Conservation (phyloP, 2,113 vertebrate genomes). For the Scomber colias region DNA sequence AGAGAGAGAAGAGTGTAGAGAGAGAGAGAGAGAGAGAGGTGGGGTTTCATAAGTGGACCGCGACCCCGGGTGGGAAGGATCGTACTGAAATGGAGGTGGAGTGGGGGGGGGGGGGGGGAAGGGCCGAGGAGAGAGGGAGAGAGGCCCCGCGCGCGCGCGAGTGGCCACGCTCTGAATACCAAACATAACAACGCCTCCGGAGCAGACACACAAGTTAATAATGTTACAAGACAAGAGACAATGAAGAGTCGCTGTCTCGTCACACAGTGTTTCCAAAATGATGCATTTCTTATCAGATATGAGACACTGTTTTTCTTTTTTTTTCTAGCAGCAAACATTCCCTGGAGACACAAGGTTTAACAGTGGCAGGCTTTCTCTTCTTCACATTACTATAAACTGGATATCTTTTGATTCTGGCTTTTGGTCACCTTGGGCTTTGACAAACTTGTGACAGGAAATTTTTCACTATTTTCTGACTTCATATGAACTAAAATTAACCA, state of each 20-base stretch:
- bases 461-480: too few relatives aligned
- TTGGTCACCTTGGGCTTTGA: too few relatives aligned
- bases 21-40: constrained; percentile 20
- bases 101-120: background rate
- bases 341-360: too few relatives aligned
- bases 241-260: background rate
- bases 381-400: too few relatives aligned
- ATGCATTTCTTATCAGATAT: constrained; percentile 3
- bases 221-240: background rate
- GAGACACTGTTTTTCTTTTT: background rate
- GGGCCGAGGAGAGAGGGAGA: background rate
- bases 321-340: background rate
- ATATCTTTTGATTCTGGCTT: too few relatives aligned
- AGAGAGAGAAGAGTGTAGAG: constrained; percentile 2
- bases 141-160: too few relatives aligned
- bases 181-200: constrained; percentile 57
- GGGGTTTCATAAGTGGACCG: constrained; percentile 46
- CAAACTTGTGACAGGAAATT: too few relatives aligned
- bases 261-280: background rate
- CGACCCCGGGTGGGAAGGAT: constrained; percentile 33
- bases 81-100: constrained; percentile 23
- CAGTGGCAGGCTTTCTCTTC: too few relatives aligned
- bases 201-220: background rate
- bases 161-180: constrained; percentile 61
- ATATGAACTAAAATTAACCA: too few relatives aligned